Evolutionary conservation across 2,113 vertebrate species (phyloP), one percentile per base, ranked within the genome.

Genomic region (Xenopus borealis): DNA sequence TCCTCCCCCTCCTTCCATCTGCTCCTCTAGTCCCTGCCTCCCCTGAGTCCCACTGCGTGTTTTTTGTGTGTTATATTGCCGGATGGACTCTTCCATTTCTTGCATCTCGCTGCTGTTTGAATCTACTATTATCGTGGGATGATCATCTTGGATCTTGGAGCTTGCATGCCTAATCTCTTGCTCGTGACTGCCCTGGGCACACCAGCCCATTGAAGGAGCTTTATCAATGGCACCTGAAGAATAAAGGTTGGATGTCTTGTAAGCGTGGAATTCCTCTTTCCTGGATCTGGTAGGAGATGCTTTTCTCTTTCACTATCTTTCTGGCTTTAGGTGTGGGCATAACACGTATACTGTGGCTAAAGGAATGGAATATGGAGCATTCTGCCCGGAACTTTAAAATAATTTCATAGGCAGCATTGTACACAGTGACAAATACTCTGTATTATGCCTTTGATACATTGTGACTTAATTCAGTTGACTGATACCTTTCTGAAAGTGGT

Each of bases 91-190:
- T 88, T 85, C 88, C 87, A 85, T 50, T 71, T 63, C 73, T 66
- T 69, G 1, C 8, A 78, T 71, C 64, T 67, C 80, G 52, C 74
- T 80, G 85, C 82, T 79, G 82, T 78, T 78, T 75, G 59, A 75
- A 77, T 77, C 57, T 70, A 46, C 74, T 77, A 64, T 85, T 75
- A 79, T 82, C 80, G 75, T 0, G 69, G 85, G 86, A 87, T 93
- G 91, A 94, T 90, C 84, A 7, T 71, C 83, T 88, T 82, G 89
- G 82, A 86, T 89, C 67, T 86, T 81, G 80, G 81, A 80, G 88
- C 78, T 81, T 89, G 89, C 85, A 71, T 82, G 87, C 79, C 89
- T 96, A 95, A 95, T 96, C 93, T 89, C 79, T 78, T 14, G 86
- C 86, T 85, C 91, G 88, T 85, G 85, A 82, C 84, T 85, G 86